phyloP scores from a whole-genome alignment of 2,113 vertebrate genomes.

The Tricholaema leucomelas region DNA sequence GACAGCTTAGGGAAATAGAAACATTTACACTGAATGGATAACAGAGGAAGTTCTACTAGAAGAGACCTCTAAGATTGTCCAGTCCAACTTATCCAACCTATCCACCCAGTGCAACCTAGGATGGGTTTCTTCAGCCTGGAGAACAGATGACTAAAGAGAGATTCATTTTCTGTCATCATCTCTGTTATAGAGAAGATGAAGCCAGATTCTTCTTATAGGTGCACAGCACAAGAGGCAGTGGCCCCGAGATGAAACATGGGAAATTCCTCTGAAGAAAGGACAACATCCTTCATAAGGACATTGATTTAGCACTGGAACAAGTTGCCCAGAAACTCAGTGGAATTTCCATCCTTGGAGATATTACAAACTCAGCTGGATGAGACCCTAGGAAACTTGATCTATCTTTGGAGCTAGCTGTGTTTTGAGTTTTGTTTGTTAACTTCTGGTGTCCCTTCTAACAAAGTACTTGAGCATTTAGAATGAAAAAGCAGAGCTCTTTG shows the following conservation, averaged over 20 bases:
- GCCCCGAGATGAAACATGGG: background rate
- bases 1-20: background rate
- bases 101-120: no score
- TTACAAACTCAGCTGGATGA: background rate
- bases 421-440: background rate
- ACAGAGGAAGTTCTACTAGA: background rate
- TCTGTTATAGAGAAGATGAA: background rate
- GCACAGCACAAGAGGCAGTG: background rate
- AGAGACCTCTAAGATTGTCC: no score
- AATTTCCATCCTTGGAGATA: background rate
- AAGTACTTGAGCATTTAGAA: background rate
- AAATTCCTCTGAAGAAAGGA: background rate
- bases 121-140: background rate
- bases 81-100: no score
- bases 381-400: background rate
- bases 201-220: background rate
- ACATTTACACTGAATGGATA: background rate
- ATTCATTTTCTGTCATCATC: background rate
- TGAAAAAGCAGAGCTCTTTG: background rate
- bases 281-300: background rate
- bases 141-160: background rate
- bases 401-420: background rate
- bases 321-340: background rate
- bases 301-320: background rate
- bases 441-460: background rate